phyloP scores from a whole-genome alignment of 2,113 vertebrate genomes.

The Pteruthius melanotis region DNA sequence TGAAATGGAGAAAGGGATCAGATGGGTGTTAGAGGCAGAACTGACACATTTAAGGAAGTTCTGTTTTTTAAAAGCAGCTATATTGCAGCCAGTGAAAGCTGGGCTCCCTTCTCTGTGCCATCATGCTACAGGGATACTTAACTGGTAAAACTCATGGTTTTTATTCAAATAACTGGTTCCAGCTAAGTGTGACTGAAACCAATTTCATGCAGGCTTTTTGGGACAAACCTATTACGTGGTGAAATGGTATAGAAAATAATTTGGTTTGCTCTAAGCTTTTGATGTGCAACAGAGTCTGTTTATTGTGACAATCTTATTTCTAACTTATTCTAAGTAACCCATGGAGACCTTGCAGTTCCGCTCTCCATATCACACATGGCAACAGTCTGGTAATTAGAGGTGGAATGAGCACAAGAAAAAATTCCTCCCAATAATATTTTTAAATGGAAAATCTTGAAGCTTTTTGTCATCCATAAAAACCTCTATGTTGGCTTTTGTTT shows the following conservation, averaged over 20 bases:
- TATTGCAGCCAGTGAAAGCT: neutral
- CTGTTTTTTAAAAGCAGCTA: neutral
- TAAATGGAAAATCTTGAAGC: neutral
- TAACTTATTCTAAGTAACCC: neutral
- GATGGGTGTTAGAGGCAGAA: neutral
- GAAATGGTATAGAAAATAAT: slow-evolving; percentile 35
- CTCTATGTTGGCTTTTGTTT: too few species aligned
- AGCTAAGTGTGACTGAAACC: neutral
- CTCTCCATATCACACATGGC: neutral
- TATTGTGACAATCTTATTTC: neutral
- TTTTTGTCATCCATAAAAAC: too few species aligned
- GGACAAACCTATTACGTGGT: neutral
- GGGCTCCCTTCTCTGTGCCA: neutral
- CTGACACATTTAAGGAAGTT: neutral
- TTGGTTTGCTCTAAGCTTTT: neutral
- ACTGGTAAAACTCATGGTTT: neutral
- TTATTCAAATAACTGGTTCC: neutral
- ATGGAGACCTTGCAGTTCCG: neutral
- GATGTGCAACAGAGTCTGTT: neutral
- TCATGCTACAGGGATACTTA: neutral
- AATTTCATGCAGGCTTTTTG: slow-evolving; percentile 10
- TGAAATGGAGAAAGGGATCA: neutral
- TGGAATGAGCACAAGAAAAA: neutral
- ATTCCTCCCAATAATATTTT: neutral
- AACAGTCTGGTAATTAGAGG: neutral